Evolutionary conservation across 2,888 invertebrate genomes (phyloP), one percentile per base, ranked within the genome.

Genomic region (Chrysopilus asiliformis): DNA sequence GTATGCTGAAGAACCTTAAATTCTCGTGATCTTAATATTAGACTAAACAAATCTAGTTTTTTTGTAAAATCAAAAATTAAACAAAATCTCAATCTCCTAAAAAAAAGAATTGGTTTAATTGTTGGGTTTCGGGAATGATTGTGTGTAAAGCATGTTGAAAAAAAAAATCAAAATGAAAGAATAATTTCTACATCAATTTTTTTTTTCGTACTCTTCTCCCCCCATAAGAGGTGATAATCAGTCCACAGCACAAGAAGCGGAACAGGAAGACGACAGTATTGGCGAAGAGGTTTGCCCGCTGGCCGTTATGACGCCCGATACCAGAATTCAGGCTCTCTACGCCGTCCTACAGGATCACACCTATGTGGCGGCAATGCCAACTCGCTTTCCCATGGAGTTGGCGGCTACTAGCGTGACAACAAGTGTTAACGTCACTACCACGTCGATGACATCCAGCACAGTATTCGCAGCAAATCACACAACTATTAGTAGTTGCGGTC

Each of bases 281-380:
- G 61, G 62, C 36, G 60, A 60, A 39, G 63, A 63, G 44, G 53
- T 61, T 35, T 54, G 61, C 17, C 63, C 63, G 9, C 48, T 52
- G 30, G 60, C 61, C 3, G 56, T 60, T 13, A 52, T 45, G 27
- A 58, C 61, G 4, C 53, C 53, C 27, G 62, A 63, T 43, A 32
- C 53, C 20, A 53, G 57, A 12, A 32, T 61, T 36, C 58, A 57
- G 40, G 53, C 53, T 26, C 32, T 63, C 18, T 59, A 63, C 45
- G 59, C 60, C 13, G 53, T 62, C 4, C 46, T 58, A 40, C 58
- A 59, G 41, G 63, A 63, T 53, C 63, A 63, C 27, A 63, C 62
- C 1, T 63, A 63, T 42, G 60, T 55, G 4, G 50, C 51, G 39
- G 44, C 53, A 2, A 52, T 52, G 50, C 52, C 54, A n/a, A 43